Evolutionary conservation across 2,797 vertebrate genomes (phyloP).

Genomic region (Gymnopithys bicolor): DNA sequence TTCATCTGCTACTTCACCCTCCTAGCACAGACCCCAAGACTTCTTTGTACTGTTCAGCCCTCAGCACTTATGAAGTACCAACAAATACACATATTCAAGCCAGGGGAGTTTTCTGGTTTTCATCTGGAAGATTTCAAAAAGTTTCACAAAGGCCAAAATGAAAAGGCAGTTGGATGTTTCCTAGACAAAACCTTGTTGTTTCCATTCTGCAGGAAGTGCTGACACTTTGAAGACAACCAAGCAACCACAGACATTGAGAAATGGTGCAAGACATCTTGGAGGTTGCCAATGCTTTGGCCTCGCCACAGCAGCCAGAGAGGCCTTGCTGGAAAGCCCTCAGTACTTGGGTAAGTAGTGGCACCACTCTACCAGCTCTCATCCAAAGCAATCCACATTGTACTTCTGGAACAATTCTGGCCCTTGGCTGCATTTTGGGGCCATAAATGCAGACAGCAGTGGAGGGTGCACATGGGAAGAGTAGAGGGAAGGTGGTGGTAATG

Average conservation of each 20-base stretch:
- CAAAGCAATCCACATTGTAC: conserved; percentile 14
- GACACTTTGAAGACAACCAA: conserved; percentile 17
- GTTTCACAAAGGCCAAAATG: conserved; percentile 24
- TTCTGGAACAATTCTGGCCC: conserved; percentile 9
- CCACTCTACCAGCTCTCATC: not conserved
- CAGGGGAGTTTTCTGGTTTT: not conserved
- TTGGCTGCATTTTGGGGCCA: not conserved
- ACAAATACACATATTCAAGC: not conserved
- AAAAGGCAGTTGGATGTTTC: conserved; percentile 25
- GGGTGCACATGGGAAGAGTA: not conserved
- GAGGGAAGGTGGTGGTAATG: not conserved
- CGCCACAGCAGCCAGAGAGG: not conserved
- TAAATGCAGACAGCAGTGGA: not conserved
- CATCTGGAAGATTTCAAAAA: conserved; percentile 25
- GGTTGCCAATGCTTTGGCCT: conserved; percentile 19
- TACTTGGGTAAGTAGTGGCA: conserved; percentile 2
- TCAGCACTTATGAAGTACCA: not conserved
- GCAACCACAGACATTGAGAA: not conserved
- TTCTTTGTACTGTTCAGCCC: not conserved
- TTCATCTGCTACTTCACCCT: not conserved
- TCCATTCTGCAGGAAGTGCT: conserved; percentile 19
- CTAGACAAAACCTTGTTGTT: conserved; percentile 39
- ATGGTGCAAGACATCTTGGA: not conserved
- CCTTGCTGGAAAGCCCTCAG: conserved; percentile 3
- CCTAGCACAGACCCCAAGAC: not conserved